These are phyloP conservation scores for Seriola aureovittata DNA, from an alignment of 2,113 vertebrate species.

Conservation along the genomic window DNA sequence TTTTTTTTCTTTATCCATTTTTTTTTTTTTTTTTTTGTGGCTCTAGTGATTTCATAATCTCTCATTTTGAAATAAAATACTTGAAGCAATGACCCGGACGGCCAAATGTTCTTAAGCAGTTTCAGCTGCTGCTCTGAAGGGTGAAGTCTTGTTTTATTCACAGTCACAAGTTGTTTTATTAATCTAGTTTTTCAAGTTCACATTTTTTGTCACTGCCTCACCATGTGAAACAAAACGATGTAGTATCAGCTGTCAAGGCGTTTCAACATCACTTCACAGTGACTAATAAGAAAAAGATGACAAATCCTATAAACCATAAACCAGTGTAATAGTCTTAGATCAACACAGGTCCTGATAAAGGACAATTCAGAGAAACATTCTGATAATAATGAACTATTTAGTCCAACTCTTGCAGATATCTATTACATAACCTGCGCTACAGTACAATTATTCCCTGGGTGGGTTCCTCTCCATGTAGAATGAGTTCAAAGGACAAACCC, in stretches of 20 bases:
- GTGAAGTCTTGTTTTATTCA: slow-evolving; percentile 26
- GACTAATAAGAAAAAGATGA: slow-evolving; percentile 54
- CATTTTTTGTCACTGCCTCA: slow-evolving; percentile 11
- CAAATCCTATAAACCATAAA: slow-evolving; percentile 31
- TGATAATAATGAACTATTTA: slow-evolving; percentile 42
- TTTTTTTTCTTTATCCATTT: background rate
- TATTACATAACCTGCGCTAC: slow-evolving; percentile 6
- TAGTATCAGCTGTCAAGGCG: slow-evolving; percentile 30
- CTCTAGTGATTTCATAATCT: slow-evolving; percentile 29
- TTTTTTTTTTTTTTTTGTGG: background rate
- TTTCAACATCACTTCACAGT: slow-evolving; percentile 39
- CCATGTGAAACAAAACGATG: slow-evolving; percentile 14
- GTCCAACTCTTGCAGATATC: slow-evolving; percentile 20
- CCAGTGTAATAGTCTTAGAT: slow-evolving; percentile 7
- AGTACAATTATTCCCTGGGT: slow-evolving; percentile 19
- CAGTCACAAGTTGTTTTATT: slow-evolving; percentile 19
- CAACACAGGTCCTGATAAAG: slow-evolving; percentile 38
- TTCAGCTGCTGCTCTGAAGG: slow-evolving; percentile 25
- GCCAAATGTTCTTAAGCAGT: slow-evolving; percentile 9
- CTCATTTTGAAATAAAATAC: slow-evolving; percentile 39
- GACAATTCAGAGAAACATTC: background rate
- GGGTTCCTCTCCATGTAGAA: slow-evolving; percentile 27
- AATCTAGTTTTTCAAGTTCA: background rate
- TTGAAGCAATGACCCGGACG: background rate
- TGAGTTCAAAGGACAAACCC: slow-evolving; percentile 67